A percentile compares a stretch with the other conserved stretches of the same genome.
Conservation (phyloP, 2,113 vertebrate genomes). For the Albula goreensis region DNA sequence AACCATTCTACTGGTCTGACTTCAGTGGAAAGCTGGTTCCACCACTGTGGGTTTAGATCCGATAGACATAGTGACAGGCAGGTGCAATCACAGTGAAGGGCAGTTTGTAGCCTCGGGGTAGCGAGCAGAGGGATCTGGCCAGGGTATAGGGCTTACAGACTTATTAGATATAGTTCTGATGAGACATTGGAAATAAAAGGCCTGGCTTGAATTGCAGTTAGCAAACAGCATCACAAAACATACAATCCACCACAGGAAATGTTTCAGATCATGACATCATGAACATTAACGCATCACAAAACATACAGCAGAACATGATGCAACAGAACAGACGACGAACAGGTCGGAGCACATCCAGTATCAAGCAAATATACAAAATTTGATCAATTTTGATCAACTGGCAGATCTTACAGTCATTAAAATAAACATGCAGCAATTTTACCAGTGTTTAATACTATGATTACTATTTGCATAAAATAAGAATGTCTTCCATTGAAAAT, state of each 20-base stretch:
- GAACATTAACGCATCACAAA: neutral
- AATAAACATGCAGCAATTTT: neutral
- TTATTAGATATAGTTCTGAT: no score
- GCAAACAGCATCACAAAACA: neutral
- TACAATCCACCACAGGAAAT: neutral
- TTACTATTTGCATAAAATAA: no score
- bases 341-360: neutral
- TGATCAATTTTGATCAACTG: neutral
- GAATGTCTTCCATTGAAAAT: neutral
- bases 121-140: no score
- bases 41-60: no score
- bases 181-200: no score
- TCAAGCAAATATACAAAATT: no score
- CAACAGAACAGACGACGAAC: neutral
- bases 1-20: no score
- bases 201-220: neutral
- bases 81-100: no score
- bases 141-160: no score
- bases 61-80: no score
- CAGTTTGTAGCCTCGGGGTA: no score
- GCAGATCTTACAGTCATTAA: neutral
- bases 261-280: neutral
- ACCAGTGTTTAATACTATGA: neutral
- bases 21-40: no score
- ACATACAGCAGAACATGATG: neutral